Conservation (phyloP, 2,888 invertebrate species). For the Heteropelma amictum region DNA sequence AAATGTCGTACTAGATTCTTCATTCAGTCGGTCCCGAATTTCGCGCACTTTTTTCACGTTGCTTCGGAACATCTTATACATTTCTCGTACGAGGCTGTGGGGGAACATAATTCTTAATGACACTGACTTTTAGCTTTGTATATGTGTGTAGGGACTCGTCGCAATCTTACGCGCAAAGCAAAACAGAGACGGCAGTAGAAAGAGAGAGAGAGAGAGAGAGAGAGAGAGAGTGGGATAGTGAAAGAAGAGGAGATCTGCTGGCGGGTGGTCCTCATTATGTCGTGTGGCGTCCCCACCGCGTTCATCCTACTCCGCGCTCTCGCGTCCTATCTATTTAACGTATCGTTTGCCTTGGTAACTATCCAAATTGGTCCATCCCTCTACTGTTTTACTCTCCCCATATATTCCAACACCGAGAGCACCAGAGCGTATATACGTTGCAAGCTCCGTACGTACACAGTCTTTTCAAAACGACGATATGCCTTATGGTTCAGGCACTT, state of each 20-base stretch:
- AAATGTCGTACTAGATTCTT: neutral
- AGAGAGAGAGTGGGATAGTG: slow-evolving; percentile 17
- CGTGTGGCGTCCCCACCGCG: slow-evolving; percentile 69
- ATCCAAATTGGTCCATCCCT: slow-evolving; percentile 76
- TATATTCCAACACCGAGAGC: slow-evolving; percentile 21
- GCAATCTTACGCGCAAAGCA: slow-evolving; percentile 43
- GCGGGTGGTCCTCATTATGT: slow-evolving; percentile 78
- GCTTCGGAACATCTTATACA: neutral
- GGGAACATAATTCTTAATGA: slow-evolving; percentile 37
- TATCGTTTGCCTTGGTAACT: slow-evolving; percentile 78
- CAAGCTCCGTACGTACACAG: neutral
- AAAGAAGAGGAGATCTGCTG: slow-evolving; percentile 57
- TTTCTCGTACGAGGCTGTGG: slow-evolving; percentile 4
- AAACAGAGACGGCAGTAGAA: slow-evolving; percentile 9
- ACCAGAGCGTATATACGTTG: slow-evolving; percentile 13
- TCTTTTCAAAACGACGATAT: neutral
- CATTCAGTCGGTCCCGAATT: neutral
- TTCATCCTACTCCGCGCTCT: slow-evolving; percentile 54
- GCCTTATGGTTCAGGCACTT: neutral
- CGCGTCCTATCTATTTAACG: slow-evolving; percentile 78
- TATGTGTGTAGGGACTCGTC: slow-evolving; percentile 22
- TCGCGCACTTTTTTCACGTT: neutral
- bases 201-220: slow-evolving; percentile 13
- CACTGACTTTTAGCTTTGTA: slow-evolving; percentile 41
- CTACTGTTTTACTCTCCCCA: slow-evolving; percentile 42